Percentiles rank a stretch among this genome's conserved stretches.
Evolutionary conservation across 2,888 invertebrate species (phyloP).

Genomic region (Acanthosepion esculentum): DNA sequence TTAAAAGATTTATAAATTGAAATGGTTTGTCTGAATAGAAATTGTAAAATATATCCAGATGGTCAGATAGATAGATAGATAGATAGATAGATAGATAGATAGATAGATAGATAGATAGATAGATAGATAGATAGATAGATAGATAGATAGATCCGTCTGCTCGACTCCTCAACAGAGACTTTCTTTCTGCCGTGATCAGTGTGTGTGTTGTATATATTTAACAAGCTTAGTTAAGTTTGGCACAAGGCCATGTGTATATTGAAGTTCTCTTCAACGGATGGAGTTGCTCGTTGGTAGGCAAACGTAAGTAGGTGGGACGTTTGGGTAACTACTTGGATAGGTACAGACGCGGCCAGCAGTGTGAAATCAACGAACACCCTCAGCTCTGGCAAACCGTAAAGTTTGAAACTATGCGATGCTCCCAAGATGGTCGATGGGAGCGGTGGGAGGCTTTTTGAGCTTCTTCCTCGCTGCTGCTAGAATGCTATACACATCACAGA

Average conservation of each 20-base stretch:
- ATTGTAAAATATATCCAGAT: background rate
- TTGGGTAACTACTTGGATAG: background rate
- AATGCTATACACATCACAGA: background rate
- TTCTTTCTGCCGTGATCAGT: background rate
- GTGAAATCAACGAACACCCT: background rate
- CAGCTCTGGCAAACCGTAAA: background rate
- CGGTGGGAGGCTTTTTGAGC: background rate
- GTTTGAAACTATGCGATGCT: background rate
- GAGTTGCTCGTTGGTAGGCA: background rate
- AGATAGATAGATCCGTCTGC: slow-evolving; percentile 39
- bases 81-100: background rate
- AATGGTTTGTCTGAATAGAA: background rate
- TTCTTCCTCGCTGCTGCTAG: background rate
- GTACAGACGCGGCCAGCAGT: background rate
- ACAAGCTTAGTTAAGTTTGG: background rate
- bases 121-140: slow-evolving; percentile 42
- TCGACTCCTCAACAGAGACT: background rate
- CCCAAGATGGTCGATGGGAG: background rate
- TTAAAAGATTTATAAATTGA: background rate
- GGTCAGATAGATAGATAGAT: background rate
- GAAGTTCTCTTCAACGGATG: background rate
- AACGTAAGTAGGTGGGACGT: background rate
- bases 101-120: background rate
- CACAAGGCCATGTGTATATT: background rate
- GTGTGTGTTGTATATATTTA: background rate